A percentile compares a stretch with the other conserved stretches of the same genome.
Evolutionary conservation across 2,888 invertebrate genomes (phyloP).

Genomic region (Lasiommata megera): DNA sequence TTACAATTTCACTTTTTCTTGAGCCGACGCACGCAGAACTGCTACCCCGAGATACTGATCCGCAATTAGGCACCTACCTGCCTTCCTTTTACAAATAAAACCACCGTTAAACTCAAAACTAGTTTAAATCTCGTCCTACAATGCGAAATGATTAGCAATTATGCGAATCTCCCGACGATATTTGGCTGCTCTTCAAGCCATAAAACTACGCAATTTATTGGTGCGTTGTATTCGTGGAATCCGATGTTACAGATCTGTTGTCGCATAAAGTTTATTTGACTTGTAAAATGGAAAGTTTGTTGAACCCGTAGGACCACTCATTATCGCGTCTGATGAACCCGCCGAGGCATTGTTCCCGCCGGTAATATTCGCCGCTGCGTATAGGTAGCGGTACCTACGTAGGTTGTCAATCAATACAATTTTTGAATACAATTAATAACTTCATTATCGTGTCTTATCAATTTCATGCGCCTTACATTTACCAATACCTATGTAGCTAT

Average conservation of each 20-base stretch:
- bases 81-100: slow-evolving; percentile 12
- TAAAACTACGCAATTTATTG: slow-evolving; percentile 49
- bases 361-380: slow-evolving; percentile 47
- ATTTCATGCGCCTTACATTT: background rate
- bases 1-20: slow-evolving; percentile 77
- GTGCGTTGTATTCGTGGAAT: slow-evolving; percentile 39
- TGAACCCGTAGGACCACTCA: slow-evolving; percentile 76
- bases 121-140: slow-evolving; percentile 21
- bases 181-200: slow-evolving; percentile 52
- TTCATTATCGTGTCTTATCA: background rate
- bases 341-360: slow-evolving; percentile 66
- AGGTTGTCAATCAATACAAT: slow-evolving; percentile 22
- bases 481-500: background rate
- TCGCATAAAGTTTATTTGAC: slow-evolving; percentile 57
- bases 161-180: slow-evolving; percentile 28
- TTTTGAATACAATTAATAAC: slow-evolving; percentile 17
- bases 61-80: slow-evolving; percentile 15
- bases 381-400: slow-evolving; percentile 29
- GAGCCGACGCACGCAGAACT: slow-evolving; percentile 35
- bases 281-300: slow-evolving; percentile 71
- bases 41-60: slow-evolving; percentile 20
- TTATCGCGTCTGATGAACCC: slow-evolving; percentile 76
- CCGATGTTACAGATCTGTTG: slow-evolving; percentile 53
- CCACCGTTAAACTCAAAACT: slow-evolving; percentile 9
- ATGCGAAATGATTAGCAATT: slow-evolving; percentile 23